Percentiles rank a stretch among this genome's conserved stretches.
Conservation (phyloP, 1,140 invertebrate genomes). For the Tetramorium alpestre region DNA sequence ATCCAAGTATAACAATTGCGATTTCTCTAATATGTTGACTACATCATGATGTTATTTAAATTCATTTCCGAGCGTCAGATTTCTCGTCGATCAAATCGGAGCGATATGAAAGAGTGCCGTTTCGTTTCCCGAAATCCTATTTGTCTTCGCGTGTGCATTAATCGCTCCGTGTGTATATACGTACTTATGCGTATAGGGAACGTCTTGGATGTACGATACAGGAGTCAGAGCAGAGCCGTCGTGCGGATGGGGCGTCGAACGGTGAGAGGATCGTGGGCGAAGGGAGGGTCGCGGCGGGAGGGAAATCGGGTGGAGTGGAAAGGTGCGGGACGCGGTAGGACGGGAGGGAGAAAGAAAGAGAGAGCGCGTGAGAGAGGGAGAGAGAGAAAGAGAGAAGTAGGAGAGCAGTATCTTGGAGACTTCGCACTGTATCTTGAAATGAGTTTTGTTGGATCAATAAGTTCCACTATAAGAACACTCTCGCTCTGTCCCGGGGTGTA, state of each 20-base stretch:
- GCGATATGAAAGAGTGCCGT: not conserved
- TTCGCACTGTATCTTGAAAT: constrained; percentile 87
- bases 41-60: not conserved
- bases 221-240: constrained; percentile 72
- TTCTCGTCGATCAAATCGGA: not conserved
- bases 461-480: constrained; percentile 86
- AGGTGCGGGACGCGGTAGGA: constrained; percentile 49
- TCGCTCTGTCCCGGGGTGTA: constrained; percentile 79
- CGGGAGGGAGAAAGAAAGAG: constrained; percentile 56
- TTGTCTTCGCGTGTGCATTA: constrained; percentile 60
- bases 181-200: constrained; percentile 64
- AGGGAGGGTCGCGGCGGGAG: constrained; percentile 47
- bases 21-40: not conserved
- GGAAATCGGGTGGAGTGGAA: constrained; percentile 61
- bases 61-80: not conserved
- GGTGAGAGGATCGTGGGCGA: constrained; percentile 68
- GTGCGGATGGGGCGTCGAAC: constrained; percentile 72
- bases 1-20: not conserved
- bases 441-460: constrained; percentile 87
- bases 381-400: constrained; percentile 76
- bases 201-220: constrained; percentile 82
- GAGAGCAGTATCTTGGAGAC: constrained; percentile 86
- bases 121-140: constrained; percentile 24
- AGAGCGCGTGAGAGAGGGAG: constrained; percentile 71
- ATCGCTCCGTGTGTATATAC: constrained; percentile 52